Evolutionary conservation across 2,888 invertebrate genomes (phyloP), one percentile per base, ranked within the genome.

Genomic region (Globia sparganii): DNA sequence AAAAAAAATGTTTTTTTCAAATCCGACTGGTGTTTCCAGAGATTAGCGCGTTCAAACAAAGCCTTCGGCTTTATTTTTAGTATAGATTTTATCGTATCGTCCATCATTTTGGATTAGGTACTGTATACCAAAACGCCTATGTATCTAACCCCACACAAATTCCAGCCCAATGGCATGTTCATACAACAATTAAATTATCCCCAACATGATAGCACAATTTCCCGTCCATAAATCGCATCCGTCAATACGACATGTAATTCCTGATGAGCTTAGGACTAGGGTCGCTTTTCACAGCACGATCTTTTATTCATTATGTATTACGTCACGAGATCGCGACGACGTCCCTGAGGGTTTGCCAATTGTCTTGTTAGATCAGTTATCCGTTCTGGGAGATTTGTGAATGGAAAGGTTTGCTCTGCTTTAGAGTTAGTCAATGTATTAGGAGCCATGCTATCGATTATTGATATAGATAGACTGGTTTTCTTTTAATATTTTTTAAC

Each of bases 251-350:
- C 91, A 92, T 90, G 90, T 90, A 88, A 89, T 90, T 86, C 84
- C 77, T 88, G 92, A 91, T 87, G 87, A 88, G 88, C 89, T 89
- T 89, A 88, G 83, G 73, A 77, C 76, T 86, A 84, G 85, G 88
- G 86, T 87, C 85, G 80, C 75, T 87, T 88, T 86, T 82, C 83
- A 88, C 80, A 87, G 84, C 81, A 85, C 83, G 84, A 90, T 91
- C 86, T 92, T 92, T 92, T 92, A 92, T 92, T 92, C 90, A 91
- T 90, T 87, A 81, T 78, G 62, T 80, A 71, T 79, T 77, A 85
- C 80, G 89, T 88, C 86, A 85, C 84, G 83, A 83, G 77, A 81
- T 77, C 77, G 84, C 81, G 65, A 67, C 71, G 78, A 78, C 43
- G 76, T 86, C 82, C 53, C 78, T 25, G 4, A 71, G 79, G 83